phyloP scores from a whole-genome alignment of 2,888 invertebrate genomes.

The Xestia ashworthii region DNA sequence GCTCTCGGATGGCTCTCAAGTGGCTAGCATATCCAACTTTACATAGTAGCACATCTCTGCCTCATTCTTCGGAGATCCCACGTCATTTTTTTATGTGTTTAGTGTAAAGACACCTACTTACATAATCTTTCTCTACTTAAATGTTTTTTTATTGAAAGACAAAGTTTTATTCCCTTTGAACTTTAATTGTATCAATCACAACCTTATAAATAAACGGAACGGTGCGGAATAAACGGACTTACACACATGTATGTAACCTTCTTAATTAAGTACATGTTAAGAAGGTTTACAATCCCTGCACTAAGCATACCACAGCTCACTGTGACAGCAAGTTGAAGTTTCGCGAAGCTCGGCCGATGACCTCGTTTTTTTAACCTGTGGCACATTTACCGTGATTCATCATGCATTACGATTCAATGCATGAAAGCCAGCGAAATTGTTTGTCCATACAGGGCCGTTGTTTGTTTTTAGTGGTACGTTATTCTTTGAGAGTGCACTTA shows the following conservation, averaged over 20 bases:
- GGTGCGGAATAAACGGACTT: no score
- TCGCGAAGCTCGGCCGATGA: slow-evolving; percentile 66
- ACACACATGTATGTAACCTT: not conserved
- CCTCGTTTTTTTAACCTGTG: slow-evolving; percentile 69
- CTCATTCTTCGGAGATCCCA: not conserved
- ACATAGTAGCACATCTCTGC: not conserved
- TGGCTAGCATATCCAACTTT: no score
- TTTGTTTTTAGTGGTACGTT: slow-evolving; percentile 53
- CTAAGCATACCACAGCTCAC: slow-evolving; percentile 22
- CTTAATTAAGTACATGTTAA: not conserved
- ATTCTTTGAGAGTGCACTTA: slow-evolving; percentile 24
- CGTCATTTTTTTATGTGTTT: not conserved
- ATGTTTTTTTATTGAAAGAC: not conserved
- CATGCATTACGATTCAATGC: slow-evolving; percentile 64
- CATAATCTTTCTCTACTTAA: not conserved
- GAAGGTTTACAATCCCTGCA: slow-evolving; percentile 35
- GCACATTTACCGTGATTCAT: slow-evolving; percentile 71
- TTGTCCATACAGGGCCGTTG: slow-evolving; percentile 54
- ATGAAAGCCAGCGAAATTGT: slow-evolving; percentile 50
- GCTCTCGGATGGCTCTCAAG: no score
- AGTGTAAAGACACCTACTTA: not conserved
- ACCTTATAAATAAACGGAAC: not conserved
- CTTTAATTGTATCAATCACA: not conserved
- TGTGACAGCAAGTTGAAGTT: slow-evolving; percentile 51
- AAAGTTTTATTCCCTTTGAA: not conserved